Evolutionary conservation across 2,113 vertebrate species (phyloP).

Genomic region (Atlantisia rogersi): DNA sequence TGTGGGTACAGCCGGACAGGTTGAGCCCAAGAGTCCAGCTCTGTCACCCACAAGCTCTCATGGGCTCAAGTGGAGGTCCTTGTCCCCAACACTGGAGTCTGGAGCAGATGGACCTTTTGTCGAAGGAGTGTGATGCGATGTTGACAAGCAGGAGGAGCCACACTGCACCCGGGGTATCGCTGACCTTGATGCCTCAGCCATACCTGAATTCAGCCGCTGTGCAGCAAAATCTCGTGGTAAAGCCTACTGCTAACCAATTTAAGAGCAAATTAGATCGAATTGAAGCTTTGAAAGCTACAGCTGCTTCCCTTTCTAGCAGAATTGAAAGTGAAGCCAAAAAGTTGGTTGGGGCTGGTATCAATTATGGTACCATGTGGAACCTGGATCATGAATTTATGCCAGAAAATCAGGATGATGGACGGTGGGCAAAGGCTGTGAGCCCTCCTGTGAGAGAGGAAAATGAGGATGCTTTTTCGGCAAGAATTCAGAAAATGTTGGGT

Average conservation of each 20-base stretch:
- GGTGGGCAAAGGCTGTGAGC: constrained; percentile 77
- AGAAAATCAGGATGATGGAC: constrained; percentile 55
- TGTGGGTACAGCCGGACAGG: constrained; percentile 79
- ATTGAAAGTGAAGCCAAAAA: constrained; percentile 93
- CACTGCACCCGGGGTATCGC: constrained; percentile 24
- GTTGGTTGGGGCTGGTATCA: constrained; percentile 84
- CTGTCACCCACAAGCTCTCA: constrained; percentile 39
- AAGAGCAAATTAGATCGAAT: constrained; percentile 85
- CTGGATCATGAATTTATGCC: constrained; percentile 62
- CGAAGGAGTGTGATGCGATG: constrained; percentile 75
- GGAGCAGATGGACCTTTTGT: constrained; percentile 74
- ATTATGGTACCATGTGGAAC: constrained; percentile 75
- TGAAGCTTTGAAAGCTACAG: constrained; percentile 92
- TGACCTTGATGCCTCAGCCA: constrained; percentile 55
- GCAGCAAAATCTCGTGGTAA: constrained; percentile 63
- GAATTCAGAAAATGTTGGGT: constrained; percentile 82
- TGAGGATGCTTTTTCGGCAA: constrained; percentile 76
- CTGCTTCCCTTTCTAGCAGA: constrained; percentile 90
- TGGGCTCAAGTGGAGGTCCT: constrained; percentile 72
- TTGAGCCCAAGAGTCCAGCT: constrained; percentile 71
- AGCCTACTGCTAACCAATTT: constrained; percentile 70
- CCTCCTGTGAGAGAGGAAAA: constrained; percentile 81
- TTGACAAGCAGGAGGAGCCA: constrained; percentile 59
- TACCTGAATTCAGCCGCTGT: constrained; percentile 61
- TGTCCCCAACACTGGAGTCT: constrained; percentile 83